Base-by-base conservation (phyloP, 2,113 vertebrate species). In the Protobothrops mucrosquamatus region DNA sequence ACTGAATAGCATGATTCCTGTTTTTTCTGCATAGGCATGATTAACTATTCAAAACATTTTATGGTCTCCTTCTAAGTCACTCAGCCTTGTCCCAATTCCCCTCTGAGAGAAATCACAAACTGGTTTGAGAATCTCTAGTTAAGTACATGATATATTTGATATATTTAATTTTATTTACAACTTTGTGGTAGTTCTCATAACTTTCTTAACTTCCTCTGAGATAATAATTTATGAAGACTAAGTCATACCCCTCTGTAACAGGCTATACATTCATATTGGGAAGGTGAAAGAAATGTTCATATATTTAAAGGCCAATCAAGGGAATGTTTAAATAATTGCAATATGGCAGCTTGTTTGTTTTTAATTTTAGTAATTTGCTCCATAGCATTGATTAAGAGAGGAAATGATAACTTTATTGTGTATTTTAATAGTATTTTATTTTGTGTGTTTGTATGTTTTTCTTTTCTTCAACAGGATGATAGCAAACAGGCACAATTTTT, bases 401-500 rank as follows among this genome's bases (percentile, higher is more conserved):
- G 89, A 92, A 29, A 56, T 57, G 4, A 23, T 22, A 89, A 43
- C 12, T 39, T 54, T 24, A 57, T 91, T 91, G 11, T 90, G 0
- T 92, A 89, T 90, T 93, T 85, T 39, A 92, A 51, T 61, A 85
- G 1, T 94, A 11, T 95, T 87, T 54, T 69, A 94, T 96, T 96
- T 81, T 81, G 34, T 43, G 74, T 74, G 64, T 15, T 34, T 18
- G n/a, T 81, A 81, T 81, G 18, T 81, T 81, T 81, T 90, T 20
- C 1, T 94, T 92, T 52, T 91, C 92, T 29, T 43, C 74, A 43
- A 20, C 95, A 99, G 99, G 99, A 99, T 3, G 99, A 99, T 96
- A 99, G 99, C 96, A 99, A 99, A 88, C 99, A 99, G 94, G 99
- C 99, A 89, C 99, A 99, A 94, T 99, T 99, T 96, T 98, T 99